Evolutionary conservation across 1,140 invertebrate species (phyloP).

Genomic region (Elysia chlorotica): DNA sequence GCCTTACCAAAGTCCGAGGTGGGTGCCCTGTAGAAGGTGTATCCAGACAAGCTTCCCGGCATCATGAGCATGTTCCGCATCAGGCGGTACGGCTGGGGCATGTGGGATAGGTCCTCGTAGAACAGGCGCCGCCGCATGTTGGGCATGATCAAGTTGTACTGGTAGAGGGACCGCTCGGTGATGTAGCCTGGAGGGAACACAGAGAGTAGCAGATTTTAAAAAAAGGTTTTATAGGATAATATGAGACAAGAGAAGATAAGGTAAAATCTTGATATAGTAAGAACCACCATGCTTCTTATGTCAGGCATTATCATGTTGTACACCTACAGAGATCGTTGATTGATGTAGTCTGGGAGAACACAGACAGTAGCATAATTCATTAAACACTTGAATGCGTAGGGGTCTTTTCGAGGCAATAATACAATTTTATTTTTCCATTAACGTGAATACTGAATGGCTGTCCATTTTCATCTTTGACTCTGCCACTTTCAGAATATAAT

Average conservation of each 20-base stretch:
- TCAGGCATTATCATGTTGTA: too few species aligned
- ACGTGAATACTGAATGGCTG: too few species aligned
- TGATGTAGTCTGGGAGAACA: too few species aligned
- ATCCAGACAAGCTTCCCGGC: slow-evolving; percentile 56
- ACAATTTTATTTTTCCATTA: too few species aligned
- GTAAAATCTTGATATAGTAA: background rate
- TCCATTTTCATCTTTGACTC: too few species aligned
- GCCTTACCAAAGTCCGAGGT: slow-evolving; percentile 8
- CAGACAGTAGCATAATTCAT: too few species aligned
- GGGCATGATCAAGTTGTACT: slow-evolving; percentile 49
- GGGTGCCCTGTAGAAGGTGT: slow-evolving; percentile 54
- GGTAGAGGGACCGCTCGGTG: slow-evolving; percentile 52
- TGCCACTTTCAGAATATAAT: too few species aligned
- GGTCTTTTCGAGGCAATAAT: too few species aligned
- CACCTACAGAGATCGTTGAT: too few species aligned
- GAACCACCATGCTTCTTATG: too few species aligned
- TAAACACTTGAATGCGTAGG: too few species aligned
- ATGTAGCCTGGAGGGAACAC: slow-evolving; percentile 47
- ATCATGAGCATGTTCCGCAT: slow-evolving; percentile 58
- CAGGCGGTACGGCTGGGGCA: slow-evolving; percentile 58
- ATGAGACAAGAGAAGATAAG: background rate
- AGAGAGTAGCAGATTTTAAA: background rate
- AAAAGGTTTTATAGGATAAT: background rate
- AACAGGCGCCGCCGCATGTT: slow-evolving; percentile 48
- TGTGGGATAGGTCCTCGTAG: slow-evolving; percentile 58